Conservation (phyloP, 2,888 invertebrate species). For the Vesta saturnalis region DNA sequence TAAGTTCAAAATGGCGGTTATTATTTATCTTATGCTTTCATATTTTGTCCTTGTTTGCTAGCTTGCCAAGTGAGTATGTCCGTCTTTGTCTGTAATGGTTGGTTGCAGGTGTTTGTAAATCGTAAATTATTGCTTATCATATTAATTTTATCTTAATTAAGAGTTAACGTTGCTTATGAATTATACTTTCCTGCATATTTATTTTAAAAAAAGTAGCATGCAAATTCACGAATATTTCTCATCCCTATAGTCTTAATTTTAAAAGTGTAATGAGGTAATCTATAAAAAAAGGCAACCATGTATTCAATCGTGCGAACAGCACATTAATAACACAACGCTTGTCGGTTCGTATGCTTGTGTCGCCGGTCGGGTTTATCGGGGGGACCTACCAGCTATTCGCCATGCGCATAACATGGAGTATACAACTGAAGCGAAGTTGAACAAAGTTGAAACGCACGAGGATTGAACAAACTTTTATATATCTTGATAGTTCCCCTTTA, state of each 20-base stretch:
- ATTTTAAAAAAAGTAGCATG: neutral
- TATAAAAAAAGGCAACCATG: constrained; percentile 14
- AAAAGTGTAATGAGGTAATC: neutral
- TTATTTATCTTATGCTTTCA: constrained; percentile 29
- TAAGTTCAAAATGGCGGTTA: constrained; percentile 38
- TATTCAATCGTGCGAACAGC: constrained; percentile 36
- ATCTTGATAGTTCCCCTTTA: constrained; percentile 32
- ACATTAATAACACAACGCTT: constrained; percentile 42
- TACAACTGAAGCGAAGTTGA: constrained; percentile 12
- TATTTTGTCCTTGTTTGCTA: constrained; percentile 27
- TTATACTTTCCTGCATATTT: neutral
- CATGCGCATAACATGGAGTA: constrained; percentile 30
- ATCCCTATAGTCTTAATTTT: neutral
- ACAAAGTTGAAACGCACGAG: constrained; percentile 12
- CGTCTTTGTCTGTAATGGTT: constrained; percentile 26
- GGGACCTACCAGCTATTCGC: constrained; percentile 13
- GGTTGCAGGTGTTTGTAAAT: constrained; percentile 31
- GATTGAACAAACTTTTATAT: constrained; percentile 3
- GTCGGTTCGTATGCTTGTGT: constrained; percentile 25
- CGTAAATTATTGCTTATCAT: constrained; percentile 28
- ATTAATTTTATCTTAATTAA: constrained; percentile 28
- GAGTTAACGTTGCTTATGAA: neutral
- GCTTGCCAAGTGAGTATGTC: constrained; percentile 5
- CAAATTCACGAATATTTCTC: neutral
- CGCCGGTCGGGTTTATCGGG: constrained; percentile 25